phyloP scores from a whole-genome alignment of 2,797 vertebrate species.

The Pangasius larnaudii region DNA sequence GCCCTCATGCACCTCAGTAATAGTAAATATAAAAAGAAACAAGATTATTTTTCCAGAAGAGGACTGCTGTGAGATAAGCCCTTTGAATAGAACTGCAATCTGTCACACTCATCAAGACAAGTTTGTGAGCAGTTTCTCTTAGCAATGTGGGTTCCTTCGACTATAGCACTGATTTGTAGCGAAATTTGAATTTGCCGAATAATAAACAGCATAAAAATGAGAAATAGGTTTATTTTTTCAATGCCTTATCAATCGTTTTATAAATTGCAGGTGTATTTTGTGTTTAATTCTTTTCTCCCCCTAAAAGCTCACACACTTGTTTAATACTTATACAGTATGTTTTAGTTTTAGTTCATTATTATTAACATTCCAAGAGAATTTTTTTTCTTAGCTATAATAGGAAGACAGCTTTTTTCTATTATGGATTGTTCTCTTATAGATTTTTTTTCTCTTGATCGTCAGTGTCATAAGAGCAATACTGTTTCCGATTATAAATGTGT shows the following conservation, averaged over 20 bases:
- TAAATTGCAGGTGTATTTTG: background rate
- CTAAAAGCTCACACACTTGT: background rate
- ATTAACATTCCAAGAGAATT: background rate
- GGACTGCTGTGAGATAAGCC: conserved; percentile 1
- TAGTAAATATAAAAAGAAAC: background rate
- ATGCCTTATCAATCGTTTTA: background rate
- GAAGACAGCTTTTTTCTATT: background rate
- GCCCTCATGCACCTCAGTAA: background rate
- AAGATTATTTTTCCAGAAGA: background rate
- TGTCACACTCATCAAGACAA: conserved; percentile 2
- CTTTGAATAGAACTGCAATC: conserved; percentile 16
- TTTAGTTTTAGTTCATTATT: background rate
- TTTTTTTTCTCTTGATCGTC: background rate
- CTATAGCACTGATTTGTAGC: background rate
- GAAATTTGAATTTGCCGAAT: background rate
- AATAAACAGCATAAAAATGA: background rate
- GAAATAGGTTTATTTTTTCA: background rate
- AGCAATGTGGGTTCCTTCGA: background rate
- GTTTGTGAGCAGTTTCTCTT: background rate
- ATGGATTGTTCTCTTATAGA: background rate
- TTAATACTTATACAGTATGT: background rate
- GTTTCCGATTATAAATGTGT: background rate
- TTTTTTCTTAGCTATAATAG: background rate
- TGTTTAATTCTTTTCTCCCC: background rate
- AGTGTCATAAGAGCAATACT: background rate